These are phyloP conservation scores for Platyrinchus mystaceus DNA, from an alignment of 2,797 vertebrate species.

Conservation along the genomic window DNA sequence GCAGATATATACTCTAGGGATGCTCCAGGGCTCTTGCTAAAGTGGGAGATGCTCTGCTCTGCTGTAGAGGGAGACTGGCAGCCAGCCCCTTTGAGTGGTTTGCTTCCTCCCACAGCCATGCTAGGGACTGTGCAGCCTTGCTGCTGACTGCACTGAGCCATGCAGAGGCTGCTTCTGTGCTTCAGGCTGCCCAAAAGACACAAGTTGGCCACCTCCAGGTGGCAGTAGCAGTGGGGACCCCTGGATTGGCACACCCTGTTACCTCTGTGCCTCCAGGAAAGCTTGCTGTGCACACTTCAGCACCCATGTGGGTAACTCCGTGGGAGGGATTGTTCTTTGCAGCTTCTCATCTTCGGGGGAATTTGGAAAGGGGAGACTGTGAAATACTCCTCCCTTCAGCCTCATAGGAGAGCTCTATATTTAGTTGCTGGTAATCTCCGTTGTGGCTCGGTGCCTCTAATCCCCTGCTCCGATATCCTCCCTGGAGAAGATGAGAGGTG, in stretches of 20 bases:
- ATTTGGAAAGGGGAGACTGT: background rate
- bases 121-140: background rate
- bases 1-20: background rate
- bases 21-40: background rate
- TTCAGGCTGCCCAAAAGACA: background rate
- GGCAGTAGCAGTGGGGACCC: background rate
- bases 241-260: background rate
- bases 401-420: constrained; percentile 24
- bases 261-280: background rate
- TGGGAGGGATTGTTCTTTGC: background rate
- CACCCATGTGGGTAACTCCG: rapidly evolving
- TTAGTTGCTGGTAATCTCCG: constrained; percentile 22
- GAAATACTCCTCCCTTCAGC: background rate
- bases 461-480: background rate
- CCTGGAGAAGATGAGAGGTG: background rate
- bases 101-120: background rate
- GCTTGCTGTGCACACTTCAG: background rate
- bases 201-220: background rate
- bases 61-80: background rate
- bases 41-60: background rate
- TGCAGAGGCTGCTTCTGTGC: background rate
- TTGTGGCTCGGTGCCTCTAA: constrained; percentile 27
- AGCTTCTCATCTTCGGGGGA: background rate
- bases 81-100: background rate
- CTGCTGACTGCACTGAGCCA: rapidly evolving